Percentiles rank a stretch among this genome's conserved stretches.
These are phyloP conservation scores for Poecilia velifera DNA, from an alignment of 2,797 vertebrate species.

Conservation along the genomic window DNA sequence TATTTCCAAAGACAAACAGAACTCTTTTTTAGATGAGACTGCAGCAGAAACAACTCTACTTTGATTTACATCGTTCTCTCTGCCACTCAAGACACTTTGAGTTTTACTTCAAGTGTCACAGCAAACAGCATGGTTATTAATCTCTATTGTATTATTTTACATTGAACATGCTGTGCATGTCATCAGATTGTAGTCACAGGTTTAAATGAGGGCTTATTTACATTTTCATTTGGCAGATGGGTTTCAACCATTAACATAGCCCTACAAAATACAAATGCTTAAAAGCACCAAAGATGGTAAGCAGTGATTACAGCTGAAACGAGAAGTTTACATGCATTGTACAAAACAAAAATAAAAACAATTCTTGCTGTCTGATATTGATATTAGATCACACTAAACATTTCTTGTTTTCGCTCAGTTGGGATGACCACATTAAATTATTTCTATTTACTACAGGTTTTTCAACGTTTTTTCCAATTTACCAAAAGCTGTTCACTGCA, in stretches of 20 bases:
- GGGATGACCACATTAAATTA: neutral
- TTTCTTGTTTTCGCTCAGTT: neutral
- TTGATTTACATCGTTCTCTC: conserved; percentile 3
- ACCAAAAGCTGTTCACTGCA: neutral
- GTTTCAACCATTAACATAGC: neutral
- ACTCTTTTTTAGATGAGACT: conserved; percentile 35
- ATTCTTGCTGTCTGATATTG: neutral
- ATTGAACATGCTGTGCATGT: conserved; percentile 31
- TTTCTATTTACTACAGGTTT: neutral
- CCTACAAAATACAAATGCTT: neutral
- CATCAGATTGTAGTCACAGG: conserved; percentile 27
- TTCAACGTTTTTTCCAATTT: neutral
- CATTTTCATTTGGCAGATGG: neutral
- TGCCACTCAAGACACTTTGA: conserved; percentile 9
- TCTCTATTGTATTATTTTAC: neutral
- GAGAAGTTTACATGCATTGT: neutral
- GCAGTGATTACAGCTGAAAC: neutral
- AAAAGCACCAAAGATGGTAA: neutral
- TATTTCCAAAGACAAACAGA: neutral
- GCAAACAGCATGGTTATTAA: neutral
- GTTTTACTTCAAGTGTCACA: conserved; percentile 22
- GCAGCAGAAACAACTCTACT: conserved; percentile 12
- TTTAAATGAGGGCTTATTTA: neutral
- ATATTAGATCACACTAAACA: neutral
- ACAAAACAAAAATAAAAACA: neutral